These are phyloP conservation scores for Periphyllus acericola DNA, from an alignment of 2,888 invertebrate genomes.

Conservation along the genomic window DNA sequence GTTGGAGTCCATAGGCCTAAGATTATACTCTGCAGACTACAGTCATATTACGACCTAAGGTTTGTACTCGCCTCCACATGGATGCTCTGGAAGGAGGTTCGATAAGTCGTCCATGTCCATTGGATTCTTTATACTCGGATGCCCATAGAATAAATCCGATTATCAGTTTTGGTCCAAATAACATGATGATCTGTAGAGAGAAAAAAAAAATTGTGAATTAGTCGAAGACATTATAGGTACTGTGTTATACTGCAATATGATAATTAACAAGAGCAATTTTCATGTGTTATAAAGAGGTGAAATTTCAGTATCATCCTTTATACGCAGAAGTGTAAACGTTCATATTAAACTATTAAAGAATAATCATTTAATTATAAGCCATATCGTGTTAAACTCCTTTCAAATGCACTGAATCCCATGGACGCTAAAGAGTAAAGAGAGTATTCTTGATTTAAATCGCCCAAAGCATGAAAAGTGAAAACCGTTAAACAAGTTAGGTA, in stretches of 20 bases:
- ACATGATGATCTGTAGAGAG: slow-evolving; percentile 23
- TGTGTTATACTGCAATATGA: not conserved
- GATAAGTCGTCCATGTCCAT: slow-evolving; percentile 77
- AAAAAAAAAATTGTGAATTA: not conserved
- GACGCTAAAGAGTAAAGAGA: not conserved
- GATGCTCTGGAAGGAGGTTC: slow-evolving; percentile 89
- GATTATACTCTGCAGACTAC: no score
- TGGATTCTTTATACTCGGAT: slow-evolving; percentile 66
- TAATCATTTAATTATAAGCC: no score
- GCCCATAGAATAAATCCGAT: slow-evolving; percentile 42
- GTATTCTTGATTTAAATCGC: slow-evolving; percentile 2
- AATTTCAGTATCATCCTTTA: not conserved
- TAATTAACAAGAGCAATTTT: not conserved
- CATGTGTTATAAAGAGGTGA: not conserved
- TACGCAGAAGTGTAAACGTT: not conserved
- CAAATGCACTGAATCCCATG: not conserved
- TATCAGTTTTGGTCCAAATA: slow-evolving; percentile 29
- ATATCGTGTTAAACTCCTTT: slow-evolving; percentile 4
- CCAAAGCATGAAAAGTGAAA: slow-evolving; percentile 41
- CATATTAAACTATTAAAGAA: not conserved
- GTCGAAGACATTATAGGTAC: not conserved
- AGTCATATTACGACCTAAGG: no score
- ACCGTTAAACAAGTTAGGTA: not conserved
- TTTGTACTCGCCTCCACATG: slow-evolving; percentile 76
- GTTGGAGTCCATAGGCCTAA: no score